These are phyloP conservation scores for Ciconia maguari DNA, from an alignment of 2,113 vertebrate species.

Conservation along the genomic window DNA sequence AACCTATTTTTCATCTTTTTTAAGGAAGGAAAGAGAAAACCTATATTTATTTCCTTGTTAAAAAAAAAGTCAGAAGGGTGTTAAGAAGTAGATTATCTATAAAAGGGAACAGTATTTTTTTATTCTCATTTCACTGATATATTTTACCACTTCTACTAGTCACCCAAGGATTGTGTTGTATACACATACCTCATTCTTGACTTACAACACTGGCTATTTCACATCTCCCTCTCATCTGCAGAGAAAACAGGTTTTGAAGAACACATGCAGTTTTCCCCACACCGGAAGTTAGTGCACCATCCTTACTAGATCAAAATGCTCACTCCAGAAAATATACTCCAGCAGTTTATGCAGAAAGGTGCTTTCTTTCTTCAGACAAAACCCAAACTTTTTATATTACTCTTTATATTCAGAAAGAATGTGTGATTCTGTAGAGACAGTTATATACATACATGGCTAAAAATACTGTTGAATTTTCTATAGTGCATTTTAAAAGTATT, in stretches of 20 bases:
- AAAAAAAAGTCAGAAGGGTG: not conserved
- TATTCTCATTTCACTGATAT: not conserved
- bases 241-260: not conserved
- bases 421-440: not conserved
- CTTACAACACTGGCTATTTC: not conserved
- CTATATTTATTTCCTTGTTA: not conserved
- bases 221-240: not conserved
- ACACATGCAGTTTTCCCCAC: not conserved
- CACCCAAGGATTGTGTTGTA: fast-evolving
- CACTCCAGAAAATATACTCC: not conserved
- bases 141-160: not conserved
- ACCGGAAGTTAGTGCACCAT: not conserved
- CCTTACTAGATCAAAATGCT: not conserved
- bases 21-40: not conserved
- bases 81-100: not conserved
- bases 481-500: not conserved
- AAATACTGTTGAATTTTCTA: not conserved
- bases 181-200: not conserved
- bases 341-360: not conserved
- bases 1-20: not conserved
- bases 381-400: not conserved
- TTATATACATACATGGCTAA: not conserved
- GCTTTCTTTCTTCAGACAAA: not conserved
- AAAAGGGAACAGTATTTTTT: not conserved
- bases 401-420: not conserved